Base-by-base conservation (phyloP, 2,113 vertebrate species). In the Pionites leucogaster region DNA sequence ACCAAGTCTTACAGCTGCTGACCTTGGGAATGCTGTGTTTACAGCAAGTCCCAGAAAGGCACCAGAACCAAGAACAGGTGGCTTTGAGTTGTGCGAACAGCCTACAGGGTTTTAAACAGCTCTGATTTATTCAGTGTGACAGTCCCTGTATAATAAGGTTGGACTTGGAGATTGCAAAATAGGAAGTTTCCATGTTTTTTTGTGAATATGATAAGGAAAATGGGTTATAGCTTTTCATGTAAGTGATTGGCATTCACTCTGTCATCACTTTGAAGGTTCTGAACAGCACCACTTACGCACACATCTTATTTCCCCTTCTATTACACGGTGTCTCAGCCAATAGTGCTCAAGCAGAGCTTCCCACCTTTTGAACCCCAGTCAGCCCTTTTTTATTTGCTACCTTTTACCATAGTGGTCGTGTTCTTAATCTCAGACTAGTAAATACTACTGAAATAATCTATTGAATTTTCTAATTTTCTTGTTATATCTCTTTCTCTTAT, bases 71-170 rank as follows among this genome's bases (percentile, higher is more conserved):
- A 35, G 82, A 85, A 80, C 86, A 69, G 87, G 88, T 96, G 86
- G 85, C 42, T 64, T 84, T 47, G 84, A 96, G 86, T 97, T 90
- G 93, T 91, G 80, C 0, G 9, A 95, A 88, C 70, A 97, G 77
- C 70, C 90, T 92, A 80, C 64, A 67, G 82, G 74, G 9, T 83
- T 97, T 97, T 95, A 96, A 96, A 93, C 83, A 49, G 82, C 53
- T 94, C 80, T 59, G 94, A 92, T 91, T 95, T 93, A 94, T 92
- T 95, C 95, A 71, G 42, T n/a, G 83, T 88, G 90, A 82, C 53
- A 92, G 65, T 72, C 78, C 85, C 55, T 72, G 75, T 93, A 95
- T 93, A 95, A 93, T 70, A 91, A 94, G 92, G 81, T 87, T 91
- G 85, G 79, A 57, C 62, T 83, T 78, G 49, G 64, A 84, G 74